Conservation (phyloP, 2,113 vertebrate genomes). For the Mystacornis crossleyi region DNA sequence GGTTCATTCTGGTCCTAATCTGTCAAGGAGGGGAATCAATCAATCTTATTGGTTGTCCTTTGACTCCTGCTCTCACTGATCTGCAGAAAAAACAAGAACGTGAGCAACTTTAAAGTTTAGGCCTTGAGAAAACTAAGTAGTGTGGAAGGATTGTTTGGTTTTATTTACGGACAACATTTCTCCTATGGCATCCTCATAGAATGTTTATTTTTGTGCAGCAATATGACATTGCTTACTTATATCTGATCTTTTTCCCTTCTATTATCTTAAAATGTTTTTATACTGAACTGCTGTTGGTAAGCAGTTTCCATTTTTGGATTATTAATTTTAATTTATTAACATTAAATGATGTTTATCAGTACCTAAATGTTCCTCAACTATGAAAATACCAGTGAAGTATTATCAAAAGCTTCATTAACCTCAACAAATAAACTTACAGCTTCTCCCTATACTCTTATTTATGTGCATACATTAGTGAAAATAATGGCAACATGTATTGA, state of each 20-base stretch:
- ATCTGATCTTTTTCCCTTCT: not conserved
- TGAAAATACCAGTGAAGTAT: not conserved
- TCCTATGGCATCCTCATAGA: not conserved
- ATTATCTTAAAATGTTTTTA: not conserved
- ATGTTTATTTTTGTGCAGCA: not conserved
- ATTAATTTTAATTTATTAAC: not conserved
- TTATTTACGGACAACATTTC: not conserved
- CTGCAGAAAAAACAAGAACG: not conserved
- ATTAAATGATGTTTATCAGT: not conserved
- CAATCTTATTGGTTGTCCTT: not conserved
- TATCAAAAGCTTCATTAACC: not conserved
- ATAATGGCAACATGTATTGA: not conserved
- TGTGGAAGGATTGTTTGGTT: not conserved
- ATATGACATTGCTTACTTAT: not conserved
- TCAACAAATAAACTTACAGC: not conserved
- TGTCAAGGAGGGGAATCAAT: not conserved
- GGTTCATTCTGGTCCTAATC: not conserved
- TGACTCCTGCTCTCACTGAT: not conserved
- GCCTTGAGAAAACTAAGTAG: not conserved
- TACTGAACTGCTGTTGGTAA: not conserved
- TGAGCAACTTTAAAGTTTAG: not conserved
- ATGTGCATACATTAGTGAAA: not conserved
- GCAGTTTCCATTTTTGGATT: not conserved
- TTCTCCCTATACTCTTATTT: not conserved
- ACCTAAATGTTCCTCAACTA: not conserved